Evolutionary conservation across 2,888 invertebrate genomes (phyloP).

Genomic region (Aplocera efformata): DNA sequence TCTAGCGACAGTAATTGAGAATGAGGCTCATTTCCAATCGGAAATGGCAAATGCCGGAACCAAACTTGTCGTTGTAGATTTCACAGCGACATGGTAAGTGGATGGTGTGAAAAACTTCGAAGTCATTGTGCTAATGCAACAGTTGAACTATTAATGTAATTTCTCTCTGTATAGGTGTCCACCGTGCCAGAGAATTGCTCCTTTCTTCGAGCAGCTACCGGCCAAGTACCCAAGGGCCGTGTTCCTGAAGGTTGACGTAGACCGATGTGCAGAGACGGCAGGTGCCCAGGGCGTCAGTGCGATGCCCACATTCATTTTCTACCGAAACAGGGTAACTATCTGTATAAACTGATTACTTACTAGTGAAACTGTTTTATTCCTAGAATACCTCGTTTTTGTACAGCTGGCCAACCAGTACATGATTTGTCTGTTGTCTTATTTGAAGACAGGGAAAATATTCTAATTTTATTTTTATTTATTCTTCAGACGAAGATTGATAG

Average conservation of each 20-base stretch:
- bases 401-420: too few relatives aligned
- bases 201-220: conserved; percentile 93
- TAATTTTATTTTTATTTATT: conserved; percentile 7
- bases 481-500: conserved; percentile 88
- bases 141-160: conserved; percentile 24
- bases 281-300: conserved; percentile 93
- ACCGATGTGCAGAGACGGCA: conserved; percentile 94
- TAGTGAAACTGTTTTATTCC: too few relatives aligned
- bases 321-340: conserved; percentile 85
- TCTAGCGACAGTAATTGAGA: conserved; percentile 83
- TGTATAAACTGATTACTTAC: neutral
- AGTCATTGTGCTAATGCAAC: conserved; percentile 53
- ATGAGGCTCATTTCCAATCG: conserved; percentile 90
- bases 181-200: conserved; percentile 96
- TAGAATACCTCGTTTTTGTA: too few relatives aligned
- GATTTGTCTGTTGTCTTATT: too few relatives aligned
- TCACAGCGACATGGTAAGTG: conserved; percentile 94
- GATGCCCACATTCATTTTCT: conserved; percentile 99
- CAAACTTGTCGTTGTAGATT: conserved; percentile 96
- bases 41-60: conserved; percentile 92
- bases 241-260: conserved; percentile 97
- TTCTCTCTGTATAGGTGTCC: conserved; percentile 87
- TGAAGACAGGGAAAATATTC: too few relatives aligned
- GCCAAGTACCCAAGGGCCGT: conserved; percentile 92
- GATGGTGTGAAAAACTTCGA: conserved; percentile 52